phyloP scores from a whole-genome alignment of 1,140 invertebrate genomes.

The Melitaea cinxia region DNA sequence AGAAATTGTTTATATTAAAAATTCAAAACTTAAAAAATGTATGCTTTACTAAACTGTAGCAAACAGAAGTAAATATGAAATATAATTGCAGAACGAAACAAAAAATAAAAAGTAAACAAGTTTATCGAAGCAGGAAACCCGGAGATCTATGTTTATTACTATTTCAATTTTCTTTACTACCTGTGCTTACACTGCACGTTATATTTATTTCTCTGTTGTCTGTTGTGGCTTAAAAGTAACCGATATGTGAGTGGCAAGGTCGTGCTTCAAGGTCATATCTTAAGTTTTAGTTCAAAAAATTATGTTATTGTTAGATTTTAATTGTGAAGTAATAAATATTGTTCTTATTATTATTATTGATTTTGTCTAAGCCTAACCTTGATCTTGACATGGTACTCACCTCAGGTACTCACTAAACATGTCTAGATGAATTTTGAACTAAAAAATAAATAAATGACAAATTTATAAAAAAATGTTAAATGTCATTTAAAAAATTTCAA shows the following conservation, averaged over 20 bases:
- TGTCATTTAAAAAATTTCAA: too few species aligned
- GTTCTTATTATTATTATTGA: not conserved
- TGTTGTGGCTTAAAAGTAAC: slow-evolving; percentile 18
- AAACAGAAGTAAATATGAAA: too few species aligned
- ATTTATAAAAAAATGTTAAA: not conserved
- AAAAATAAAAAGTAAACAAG: too few species aligned
- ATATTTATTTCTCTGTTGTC: not conserved
- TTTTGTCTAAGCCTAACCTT: too few species aligned
- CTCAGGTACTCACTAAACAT: too few species aligned
- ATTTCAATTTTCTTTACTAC: not conserved
- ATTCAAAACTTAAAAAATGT: too few species aligned
- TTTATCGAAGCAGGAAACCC: too few species aligned
- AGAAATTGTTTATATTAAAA: too few species aligned
- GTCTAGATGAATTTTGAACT: too few species aligned
- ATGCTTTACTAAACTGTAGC: too few species aligned
- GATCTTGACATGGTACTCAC: not conserved
- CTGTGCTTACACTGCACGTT: not conserved
- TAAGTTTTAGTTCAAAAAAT: not conserved
- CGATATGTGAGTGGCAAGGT: slow-evolving; percentile 17
- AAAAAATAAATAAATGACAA: not conserved
- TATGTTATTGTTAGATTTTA: not conserved
- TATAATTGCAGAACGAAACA: too few species aligned
- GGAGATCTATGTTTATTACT: too few species aligned
- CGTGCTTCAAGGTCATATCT: slow-evolving; percentile 19
- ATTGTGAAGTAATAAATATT: not conserved